Evolutionary conservation across 1,140 invertebrate genomes (phyloP), one percentile per base, ranked within the genome.

Genomic region (Trichonephila clavipes): DNA sequence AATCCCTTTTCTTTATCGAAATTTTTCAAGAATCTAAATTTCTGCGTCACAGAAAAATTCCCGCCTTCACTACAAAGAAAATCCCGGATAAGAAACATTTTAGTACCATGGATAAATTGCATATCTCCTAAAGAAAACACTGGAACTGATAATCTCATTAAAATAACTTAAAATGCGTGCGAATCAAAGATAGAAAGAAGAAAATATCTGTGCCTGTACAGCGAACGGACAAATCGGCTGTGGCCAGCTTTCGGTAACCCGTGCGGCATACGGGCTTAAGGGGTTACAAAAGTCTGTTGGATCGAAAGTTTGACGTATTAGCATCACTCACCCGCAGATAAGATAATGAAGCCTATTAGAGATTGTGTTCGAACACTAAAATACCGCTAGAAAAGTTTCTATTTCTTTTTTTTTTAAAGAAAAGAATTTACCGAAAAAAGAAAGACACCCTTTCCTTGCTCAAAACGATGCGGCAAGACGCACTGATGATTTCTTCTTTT

Each of bases 241-340:
- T 34, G 34, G 34, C 34, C 34, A 34, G 24, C 0, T 4, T 7
- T n/a, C 10, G n/a, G n/a, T 16, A 28, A 18, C 34, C 28, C 28
- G 14, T 7, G 19, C 40, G 18, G 28, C 2, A 19, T 16, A 16
- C 28, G 10, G 66, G n/a, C 28, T 28, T 34, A 16, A 10, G 14
- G 14, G 16, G 28, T 7, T 8, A 66, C 14, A 77, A 34, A 40
- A 77, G 14, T 14, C 16, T 40, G 34, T 34, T 40, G 24, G 28
- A 77, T 40, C 72, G 72, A 77, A 77, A 77, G 72, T 77, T 34
- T 28, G 12, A 77, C 34, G 40, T 28, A 77, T 77, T 77, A 40
- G 72, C 72, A 34, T 40, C 18, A 16, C 18, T 77, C 28, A 77
- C 34, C 28, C 72, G 10, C n/a, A 18, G 18, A 14, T 77, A 28